phyloP scores from a whole-genome alignment of 2,888 invertebrate genomes.

The Cosmopolites sordidus region DNA sequence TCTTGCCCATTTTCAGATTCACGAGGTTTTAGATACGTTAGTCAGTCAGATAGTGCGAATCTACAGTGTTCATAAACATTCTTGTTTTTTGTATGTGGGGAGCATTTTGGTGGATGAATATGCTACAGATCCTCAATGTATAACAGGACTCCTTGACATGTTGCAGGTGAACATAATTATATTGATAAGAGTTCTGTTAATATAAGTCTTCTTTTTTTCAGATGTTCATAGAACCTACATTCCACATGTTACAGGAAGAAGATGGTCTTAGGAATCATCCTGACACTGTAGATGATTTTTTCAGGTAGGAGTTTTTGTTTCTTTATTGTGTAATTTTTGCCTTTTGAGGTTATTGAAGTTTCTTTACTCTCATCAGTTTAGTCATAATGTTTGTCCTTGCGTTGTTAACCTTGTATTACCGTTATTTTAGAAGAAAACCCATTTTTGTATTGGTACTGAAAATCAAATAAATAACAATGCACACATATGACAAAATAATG shows the following conservation, averaged over 20 bases:
- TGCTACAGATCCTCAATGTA: slow-evolving; percentile 65
- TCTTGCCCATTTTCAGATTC: slow-evolving; percentile 41
- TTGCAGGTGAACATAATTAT: too few relatives aligned
- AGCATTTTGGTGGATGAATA: slow-evolving; percentile 90
- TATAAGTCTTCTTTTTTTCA: slow-evolving; percentile 4
- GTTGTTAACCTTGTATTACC: too few relatives aligned
- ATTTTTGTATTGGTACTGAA: too few relatives aligned
- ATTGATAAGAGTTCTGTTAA: background rate
- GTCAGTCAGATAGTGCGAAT: slow-evolving; percentile 79
- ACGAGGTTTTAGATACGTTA: slow-evolving; percentile 70
- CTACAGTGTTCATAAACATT: slow-evolving; percentile 76
- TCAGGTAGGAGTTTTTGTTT: slow-evolving; percentile 45
- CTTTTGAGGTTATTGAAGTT: too few relatives aligned
- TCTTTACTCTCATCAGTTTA: too few relatives aligned
- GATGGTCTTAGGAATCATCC: slow-evolving; percentile 87
- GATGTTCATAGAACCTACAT: slow-evolving; percentile 77
- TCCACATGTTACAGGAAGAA: slow-evolving; percentile 70
- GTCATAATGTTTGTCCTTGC: too few relatives aligned
- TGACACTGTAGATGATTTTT: slow-evolving; percentile 97
- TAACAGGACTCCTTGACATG: slow-evolving; percentile 79
- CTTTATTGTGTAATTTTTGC: too few relatives aligned
- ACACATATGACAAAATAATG: too few relatives aligned
- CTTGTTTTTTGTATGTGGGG: slow-evolving; percentile 86
- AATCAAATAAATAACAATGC: too few relatives aligned
- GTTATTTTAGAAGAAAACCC: too few relatives aligned